Evolutionary conservation across 2,113 vertebrate species (phyloP).

Genomic region (Andinoacara biseriatus): DNA sequence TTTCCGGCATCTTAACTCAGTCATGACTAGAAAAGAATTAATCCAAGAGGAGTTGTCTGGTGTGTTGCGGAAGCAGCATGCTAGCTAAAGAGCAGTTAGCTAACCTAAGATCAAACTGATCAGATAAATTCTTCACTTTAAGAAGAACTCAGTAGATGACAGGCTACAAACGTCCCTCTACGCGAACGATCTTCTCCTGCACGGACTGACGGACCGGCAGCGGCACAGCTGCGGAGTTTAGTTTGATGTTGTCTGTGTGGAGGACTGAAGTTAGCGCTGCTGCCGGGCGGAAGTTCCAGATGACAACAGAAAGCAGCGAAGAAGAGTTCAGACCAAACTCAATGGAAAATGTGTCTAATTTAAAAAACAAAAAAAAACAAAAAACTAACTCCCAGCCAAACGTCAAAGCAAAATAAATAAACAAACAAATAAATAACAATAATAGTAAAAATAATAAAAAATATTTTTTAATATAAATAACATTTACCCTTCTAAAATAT

Average conservation of each 20-base stretch:
- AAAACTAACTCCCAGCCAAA: background rate
- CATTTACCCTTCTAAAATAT: background rate
- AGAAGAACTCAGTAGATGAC: background rate
- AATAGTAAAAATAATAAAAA: fast-evolving
- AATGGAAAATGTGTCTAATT: background rate
- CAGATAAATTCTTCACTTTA: background rate
- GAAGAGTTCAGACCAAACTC: slow-evolving; percentile 20
- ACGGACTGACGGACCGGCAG: background rate
- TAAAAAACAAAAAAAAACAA: background rate
- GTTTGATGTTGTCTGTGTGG: background rate
- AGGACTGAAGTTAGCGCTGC: background rate
- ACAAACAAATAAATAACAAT: too few relatives aligned
- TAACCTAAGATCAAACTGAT: background rate
- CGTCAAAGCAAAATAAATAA: background rate
- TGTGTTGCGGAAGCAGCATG: slow-evolving; percentile 63
- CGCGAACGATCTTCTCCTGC: background rate
- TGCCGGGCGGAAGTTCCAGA: slow-evolving; percentile 34
- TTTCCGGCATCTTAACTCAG: slow-evolving; percentile 67
- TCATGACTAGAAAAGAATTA: slow-evolving; percentile 61
- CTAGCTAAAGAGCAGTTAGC: slow-evolving; percentile 69
- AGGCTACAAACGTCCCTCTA: background rate
- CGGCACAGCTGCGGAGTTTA: background rate
- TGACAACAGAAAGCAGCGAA: slow-evolving; percentile 17
- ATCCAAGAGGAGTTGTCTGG: background rate
- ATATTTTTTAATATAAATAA: background rate